Evolutionary conservation across 2,113 vertebrate species (phyloP), one percentile per base, ranked within the genome.

Genomic region (Heteronetta atricapilla): DNA sequence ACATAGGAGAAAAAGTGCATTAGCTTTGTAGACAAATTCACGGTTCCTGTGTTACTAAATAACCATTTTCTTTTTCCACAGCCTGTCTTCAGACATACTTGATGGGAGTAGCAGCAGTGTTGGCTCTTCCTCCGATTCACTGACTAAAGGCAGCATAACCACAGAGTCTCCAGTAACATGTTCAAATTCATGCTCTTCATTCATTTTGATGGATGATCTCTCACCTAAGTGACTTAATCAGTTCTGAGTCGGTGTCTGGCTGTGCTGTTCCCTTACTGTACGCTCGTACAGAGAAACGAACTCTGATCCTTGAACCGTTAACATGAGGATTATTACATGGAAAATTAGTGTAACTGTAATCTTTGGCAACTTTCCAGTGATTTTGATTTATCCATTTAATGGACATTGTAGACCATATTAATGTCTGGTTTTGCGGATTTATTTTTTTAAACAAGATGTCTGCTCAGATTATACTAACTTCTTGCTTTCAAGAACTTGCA

Each of bases 71-170:
- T 97, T 93, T 96, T 63, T 97, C 93, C 81, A 85, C 97, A 99
- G 99, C 96, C 95, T 99, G 93, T 98, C 98, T 79, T 98, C 99
- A 48, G 98, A 99, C 88, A 96, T 99, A 92, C 98, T 99, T 44
- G 99, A 99, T 9, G 98, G 98, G 94, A 99, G 98, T 62, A 98
- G 98, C 95, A 99, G 98, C 98, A 98, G 99, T 46, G 96, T 98
- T 42, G 96, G 98, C 95, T 99, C 99, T 40, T 99, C 99, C 90
- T 98, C 98, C 0, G 99, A 98, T 84, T 99, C 99, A 2, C 97
- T 99, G 46, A 98, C 98, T 92, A 99, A 99, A 97, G 99, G 99
- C 98, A 98, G 98, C 95, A 98, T 98, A 40, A 97, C 99, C 77
- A 98, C 98, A 1, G 98, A 99, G 66, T 99, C 98, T 69, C 98